Conservation (phyloP, 2,888 invertebrate genomes). For the Apamea epomidion region DNA sequence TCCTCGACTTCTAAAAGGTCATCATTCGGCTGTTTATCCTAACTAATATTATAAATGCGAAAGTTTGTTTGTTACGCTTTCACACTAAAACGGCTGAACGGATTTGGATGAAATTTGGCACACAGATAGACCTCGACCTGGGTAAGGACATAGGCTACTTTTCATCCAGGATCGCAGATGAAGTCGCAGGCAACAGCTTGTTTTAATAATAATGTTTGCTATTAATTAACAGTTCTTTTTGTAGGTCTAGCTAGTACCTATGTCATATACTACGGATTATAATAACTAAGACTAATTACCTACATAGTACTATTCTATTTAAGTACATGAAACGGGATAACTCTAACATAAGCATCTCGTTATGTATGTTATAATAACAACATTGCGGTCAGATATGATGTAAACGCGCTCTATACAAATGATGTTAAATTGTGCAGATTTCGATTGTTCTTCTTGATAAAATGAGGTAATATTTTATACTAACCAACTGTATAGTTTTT, state of each 20-base stretch:
- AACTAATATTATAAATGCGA: neutral
- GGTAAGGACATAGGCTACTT: neutral
- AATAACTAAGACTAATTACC: conserved; percentile 13
- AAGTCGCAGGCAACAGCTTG: too few species aligned
- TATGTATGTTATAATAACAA: conserved; percentile 45
- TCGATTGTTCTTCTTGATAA: conserved; percentile 19
- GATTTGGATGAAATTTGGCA: neutral
- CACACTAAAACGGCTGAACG: neutral
- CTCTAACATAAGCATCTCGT: conserved; percentile 18
- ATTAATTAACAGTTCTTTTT: neutral
- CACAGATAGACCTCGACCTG: neutral
- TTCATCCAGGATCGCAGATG: neutral
- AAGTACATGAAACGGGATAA: conserved; percentile 22
- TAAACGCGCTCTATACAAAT: conserved; percentile 23
- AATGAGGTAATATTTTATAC: conserved; percentile 17
- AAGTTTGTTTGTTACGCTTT: neutral
- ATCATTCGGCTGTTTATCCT: neutral
- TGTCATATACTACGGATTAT: neutral
- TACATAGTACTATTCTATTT: conserved; percentile 1
- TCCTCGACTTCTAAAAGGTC: neutral
- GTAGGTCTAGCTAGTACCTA: neutral
- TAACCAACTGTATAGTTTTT: conserved; percentile 13
- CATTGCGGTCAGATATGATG: conserved; percentile 41
- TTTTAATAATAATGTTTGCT: neutral
- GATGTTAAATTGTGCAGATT: conserved; percentile 30